phyloP scores from a whole-genome alignment of 2,888 invertebrate genomes.

The Lasiommata megera region DNA sequence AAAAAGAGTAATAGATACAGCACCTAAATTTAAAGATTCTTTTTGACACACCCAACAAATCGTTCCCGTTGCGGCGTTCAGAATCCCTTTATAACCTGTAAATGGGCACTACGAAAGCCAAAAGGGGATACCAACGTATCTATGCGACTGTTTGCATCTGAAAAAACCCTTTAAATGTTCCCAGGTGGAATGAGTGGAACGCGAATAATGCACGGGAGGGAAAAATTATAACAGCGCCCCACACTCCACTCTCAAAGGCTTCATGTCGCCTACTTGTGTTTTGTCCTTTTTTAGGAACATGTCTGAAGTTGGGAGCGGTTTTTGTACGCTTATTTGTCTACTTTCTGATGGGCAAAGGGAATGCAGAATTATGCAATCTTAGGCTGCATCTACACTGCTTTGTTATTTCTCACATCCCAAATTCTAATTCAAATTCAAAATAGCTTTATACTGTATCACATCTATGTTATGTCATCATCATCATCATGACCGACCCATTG shows the following conservation, averaged over 20 bases:
- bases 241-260: slow-evolving; percentile 29
- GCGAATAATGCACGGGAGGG: slow-evolving; percentile 32
- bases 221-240: slow-evolving; percentile 35
- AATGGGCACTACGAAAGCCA: slow-evolving; percentile 26
- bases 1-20: no score
- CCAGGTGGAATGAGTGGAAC: slow-evolving; percentile 27
- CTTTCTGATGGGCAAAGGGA: slow-evolving; percentile 26
- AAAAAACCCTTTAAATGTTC: slow-evolving; percentile 30
- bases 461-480: no score
- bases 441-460: no score
- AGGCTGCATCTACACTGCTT: slow-evolving; percentile 11
- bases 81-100: slow-evolving; percentile 27
- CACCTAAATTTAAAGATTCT: background rate
- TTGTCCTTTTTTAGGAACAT: slow-evolving; percentile 31
- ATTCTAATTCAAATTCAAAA: no score
- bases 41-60: background rate
- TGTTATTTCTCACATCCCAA: no score
- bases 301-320: slow-evolving; percentile 34
- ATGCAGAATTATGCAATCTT: slow-evolving; percentile 26
- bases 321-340: slow-evolving; percentile 33
- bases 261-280: slow-evolving; percentile 25
- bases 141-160: slow-evolving; percentile 30
- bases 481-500: no score
- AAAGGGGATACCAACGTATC: slow-evolving; percentile 16
- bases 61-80: background rate